Evolutionary conservation across 2,888 invertebrate genomes (phyloP).

Genomic region (Coecobrya sp.): DNA sequence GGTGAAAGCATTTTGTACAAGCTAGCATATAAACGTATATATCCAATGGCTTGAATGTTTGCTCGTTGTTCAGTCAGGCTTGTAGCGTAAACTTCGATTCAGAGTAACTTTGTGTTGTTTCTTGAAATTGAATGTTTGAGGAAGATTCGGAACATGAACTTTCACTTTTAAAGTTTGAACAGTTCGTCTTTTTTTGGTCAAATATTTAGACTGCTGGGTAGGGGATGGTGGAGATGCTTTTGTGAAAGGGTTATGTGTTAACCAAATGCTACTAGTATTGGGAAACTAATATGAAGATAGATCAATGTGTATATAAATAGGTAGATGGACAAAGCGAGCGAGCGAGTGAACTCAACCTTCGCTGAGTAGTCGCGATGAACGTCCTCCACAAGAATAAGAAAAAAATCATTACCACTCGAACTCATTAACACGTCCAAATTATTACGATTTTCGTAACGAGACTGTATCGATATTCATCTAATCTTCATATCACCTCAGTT

Average conservation of each 20-base stretch:
- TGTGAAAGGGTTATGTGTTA: background rate
- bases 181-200: constrained; percentile 24
- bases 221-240: background rate
- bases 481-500: background rate
- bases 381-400: constrained; percentile 8
- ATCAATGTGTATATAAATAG: no score
- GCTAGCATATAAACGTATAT: no score
- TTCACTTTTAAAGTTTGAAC: constrained; percentile 51
- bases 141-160: constrained; percentile 70
- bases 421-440: constrained; percentile 48
- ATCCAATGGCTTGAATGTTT: constrained; percentile 54
- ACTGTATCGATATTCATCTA: background rate
- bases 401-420: background rate
- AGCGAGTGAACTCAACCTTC: background rate
- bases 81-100: constrained; percentile 59
- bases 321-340: no score
- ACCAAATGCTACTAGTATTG: no score
- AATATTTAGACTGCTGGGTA: constrained; percentile 22
- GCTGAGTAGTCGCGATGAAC: background rate
- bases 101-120: background rate
- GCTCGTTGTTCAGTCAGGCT: constrained; percentile 48
- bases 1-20: constrained; percentile 19
- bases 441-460: constrained; percentile 38
- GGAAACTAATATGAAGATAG: no score
- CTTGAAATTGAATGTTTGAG: constrained; percentile 49